Evolutionary conservation across 2,113 vertebrate species (phyloP), one percentile per base, ranked within the genome.

Genomic region (Nesoenas mayeri): DNA sequence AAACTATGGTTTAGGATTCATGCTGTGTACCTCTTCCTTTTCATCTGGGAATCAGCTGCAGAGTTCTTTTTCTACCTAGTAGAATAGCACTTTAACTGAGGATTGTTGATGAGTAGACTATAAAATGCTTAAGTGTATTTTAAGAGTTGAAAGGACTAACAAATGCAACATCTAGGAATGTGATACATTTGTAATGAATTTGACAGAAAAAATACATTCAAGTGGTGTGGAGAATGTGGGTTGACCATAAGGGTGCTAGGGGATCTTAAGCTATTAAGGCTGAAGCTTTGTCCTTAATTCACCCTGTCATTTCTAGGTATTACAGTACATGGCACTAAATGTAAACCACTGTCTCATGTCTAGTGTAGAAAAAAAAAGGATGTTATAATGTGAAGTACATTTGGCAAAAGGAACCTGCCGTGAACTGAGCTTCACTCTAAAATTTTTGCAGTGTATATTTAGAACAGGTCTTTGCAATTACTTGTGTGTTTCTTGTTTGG

Each of bases 211-310:
- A 44, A 24, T 61, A 78, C 38, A 29, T 72, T 67, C 31, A 17
- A 16, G 40, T 83, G 62, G 50, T 44, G 60, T 91, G 74, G 58
- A 82, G 70, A 91, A 54, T 9, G 79, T 80, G 36, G 77, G 58
- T 96, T 93, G 86, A 86, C 83, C 70, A 44, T 85, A 90, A 87
- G 73, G 36, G 85, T 90, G 62, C 60, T 48, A 78, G 62, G 13
- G 73, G 82, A 93, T 90, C 88, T 83, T 88, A 86, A 86, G 75
- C 66, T 96, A 50, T 91, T 96, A 91, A 84, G 54, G 34, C 80
- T 95, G 81, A 89, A 95, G 72, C 28, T 88, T 89, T 96, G 95
- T 97, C 94, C 91, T 96, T 89, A 90, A 85, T 87, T 97, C 79
- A 96, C 89, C 94, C 89, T 93, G 77, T 67, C 60, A 58, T 88